These are phyloP conservation scores for Rafetus swinhoei DNA, from an alignment of 2,113 vertebrate genomes.

Conservation along the genomic window DNA sequence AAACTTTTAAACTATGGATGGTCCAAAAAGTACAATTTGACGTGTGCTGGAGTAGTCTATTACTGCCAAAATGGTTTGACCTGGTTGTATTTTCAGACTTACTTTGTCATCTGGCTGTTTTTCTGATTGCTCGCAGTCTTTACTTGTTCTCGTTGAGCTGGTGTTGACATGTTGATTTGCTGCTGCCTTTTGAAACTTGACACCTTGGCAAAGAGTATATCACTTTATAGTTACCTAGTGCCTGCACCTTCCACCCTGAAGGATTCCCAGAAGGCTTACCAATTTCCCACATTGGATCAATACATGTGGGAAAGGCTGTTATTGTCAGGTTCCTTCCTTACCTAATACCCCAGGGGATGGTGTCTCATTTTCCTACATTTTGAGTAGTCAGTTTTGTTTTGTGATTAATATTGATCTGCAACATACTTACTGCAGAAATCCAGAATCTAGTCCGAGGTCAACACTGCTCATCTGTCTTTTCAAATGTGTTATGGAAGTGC, in stretches of 20 bases:
- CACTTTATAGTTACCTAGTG: not conserved
- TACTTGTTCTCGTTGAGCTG: not conserved
- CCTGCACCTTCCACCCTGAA: not conserved
- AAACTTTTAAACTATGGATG: not conserved
- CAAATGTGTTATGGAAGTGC: not conserved
- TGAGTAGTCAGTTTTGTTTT: not conserved
- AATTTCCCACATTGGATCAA: not conserved
- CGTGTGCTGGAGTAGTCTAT: not conserved
- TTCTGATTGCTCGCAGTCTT: not conserved
- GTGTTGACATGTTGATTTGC: conserved; percentile 6
- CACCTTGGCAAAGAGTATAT: conserved; percentile 23
- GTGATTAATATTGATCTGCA: not conserved
- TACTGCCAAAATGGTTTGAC: not conserved
- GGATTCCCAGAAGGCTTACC: not conserved
- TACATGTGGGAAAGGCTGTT: not conserved
- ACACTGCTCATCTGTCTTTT: not conserved
- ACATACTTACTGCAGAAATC: not conserved
- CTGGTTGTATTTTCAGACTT: conserved; percentile 4
- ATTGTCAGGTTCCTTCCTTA: not conserved
- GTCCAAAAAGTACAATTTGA: not conserved
- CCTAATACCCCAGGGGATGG: not conserved
- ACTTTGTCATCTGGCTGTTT: conserved; percentile 23
- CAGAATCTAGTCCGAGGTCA: not conserved
- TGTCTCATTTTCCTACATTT: not conserved
- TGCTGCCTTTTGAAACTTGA: conserved; percentile 39